These are phyloP conservation scores for Microcebus griseorufus DNA, from an alignment of 2,113 vertebrate genomes.

Conservation along the genomic window DNA sequence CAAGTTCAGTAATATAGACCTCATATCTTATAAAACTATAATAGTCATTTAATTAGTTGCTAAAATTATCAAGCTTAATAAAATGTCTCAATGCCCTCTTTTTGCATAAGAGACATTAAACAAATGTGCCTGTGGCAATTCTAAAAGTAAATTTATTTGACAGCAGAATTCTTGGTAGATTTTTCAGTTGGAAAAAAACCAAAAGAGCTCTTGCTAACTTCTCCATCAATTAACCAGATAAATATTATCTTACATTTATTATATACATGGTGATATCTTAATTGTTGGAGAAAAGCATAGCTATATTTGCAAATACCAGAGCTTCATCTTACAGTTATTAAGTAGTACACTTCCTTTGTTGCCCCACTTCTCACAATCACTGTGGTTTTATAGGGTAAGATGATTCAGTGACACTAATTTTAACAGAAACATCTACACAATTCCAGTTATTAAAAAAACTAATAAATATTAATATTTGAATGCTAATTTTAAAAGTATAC, in stretches of 20 bases:
- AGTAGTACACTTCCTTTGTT: not conserved
- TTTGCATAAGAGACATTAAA: slow-evolving; percentile 20
- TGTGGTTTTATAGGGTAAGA: not conserved
- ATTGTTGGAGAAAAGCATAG: not conserved
- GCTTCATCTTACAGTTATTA: not conserved
- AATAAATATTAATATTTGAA: slow-evolving; percentile 43
- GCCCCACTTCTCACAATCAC: not conserved
- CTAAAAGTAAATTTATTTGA: slow-evolving; percentile 40
- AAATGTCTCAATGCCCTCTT: slow-evolving; percentile 17
- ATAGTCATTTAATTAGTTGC: slow-evolving; percentile 6
- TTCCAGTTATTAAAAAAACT: slow-evolving; percentile 30
- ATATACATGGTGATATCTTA: not conserved
- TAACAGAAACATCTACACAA: not conserved
- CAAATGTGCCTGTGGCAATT: not conserved
- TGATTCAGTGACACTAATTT: slow-evolving; percentile 33
- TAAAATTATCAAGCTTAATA: not conserved
- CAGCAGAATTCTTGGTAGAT: not conserved
- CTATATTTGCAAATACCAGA: not conserved
- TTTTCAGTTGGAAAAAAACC: not conserved
- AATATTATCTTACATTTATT: not conserved
- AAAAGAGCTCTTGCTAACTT: not conserved
- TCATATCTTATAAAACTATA: not conserved
- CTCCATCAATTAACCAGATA: not conserved
- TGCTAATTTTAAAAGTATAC: not conserved
- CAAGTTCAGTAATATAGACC: not conserved